Conservation (phyloP, 35 echinoderm and acorn worm species). For the Patiria miniata region DNA sequence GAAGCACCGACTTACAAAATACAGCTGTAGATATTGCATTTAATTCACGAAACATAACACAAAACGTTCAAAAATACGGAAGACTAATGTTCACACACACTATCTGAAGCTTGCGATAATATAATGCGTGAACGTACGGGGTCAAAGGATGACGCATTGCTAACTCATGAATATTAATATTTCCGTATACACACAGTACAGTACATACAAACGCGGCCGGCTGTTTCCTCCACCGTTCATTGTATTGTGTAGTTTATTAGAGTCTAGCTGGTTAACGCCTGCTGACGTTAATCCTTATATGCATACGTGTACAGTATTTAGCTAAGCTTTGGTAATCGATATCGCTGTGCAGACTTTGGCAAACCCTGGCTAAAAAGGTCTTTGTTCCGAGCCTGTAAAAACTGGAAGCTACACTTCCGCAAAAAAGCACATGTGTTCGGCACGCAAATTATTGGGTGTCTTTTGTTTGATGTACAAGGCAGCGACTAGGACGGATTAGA, state of each 20-base stretch:
- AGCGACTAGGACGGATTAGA: not conserved
- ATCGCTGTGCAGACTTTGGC: not conserved
- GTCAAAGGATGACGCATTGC: not conserved
- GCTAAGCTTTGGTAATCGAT: not conserved
- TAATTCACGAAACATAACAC: not conserved
- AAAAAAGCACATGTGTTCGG: not conserved
- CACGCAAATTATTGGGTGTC: not conserved
- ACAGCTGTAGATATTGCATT: not conserved
- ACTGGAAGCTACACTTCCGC: constrained; percentile 18
- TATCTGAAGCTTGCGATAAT: not conserved
- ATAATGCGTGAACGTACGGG: not conserved
- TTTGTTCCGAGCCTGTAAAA: not conserved
- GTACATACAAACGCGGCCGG: not conserved
- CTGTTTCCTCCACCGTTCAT: no score
- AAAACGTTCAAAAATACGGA: not conserved
- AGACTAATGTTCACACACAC: not conserved
- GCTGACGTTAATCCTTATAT: no score
- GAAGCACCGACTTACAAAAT: not conserved
- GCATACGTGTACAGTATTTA: not conserved
- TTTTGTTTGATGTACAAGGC: not conserved
- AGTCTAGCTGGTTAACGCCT: no score
- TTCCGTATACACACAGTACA: not conserved
- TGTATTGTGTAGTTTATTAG: no score
- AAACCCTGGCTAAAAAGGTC: not conserved
- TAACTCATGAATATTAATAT: not conserved